Percentiles rank a stretch among this genome's conserved stretches.
These are phyloP conservation scores for Drosophila mulleri DNA, from an alignment of 2,888 invertebrate species.

Conservation along the genomic window DNA sequence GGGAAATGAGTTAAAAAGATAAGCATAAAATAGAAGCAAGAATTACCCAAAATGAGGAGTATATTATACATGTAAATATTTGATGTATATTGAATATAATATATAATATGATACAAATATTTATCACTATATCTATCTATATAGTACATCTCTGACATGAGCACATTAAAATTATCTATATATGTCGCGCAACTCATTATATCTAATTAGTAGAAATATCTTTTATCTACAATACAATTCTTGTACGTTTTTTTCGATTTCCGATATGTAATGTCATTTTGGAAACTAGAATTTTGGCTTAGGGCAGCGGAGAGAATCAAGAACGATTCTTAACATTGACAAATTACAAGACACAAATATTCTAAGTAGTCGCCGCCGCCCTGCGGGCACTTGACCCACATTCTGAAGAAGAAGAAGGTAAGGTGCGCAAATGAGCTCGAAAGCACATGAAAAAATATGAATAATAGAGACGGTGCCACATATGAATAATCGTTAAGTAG, in stretches of 20 bases:
- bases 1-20: neutral
- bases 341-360: slow-evolving; percentile 17
- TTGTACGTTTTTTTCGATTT: neutral
- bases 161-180: neutral
- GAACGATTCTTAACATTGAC: slow-evolving; percentile 9
- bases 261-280: neutral
- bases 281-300: neutral
- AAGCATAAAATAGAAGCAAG: neutral
- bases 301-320: neutral
- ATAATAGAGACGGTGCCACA: slow-evolving; percentile 1
- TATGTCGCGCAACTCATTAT: neutral
- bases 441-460: slow-evolving; percentile 9
- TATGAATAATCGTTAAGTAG: slow-evolving; percentile 5
- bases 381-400: slow-evolving; percentile 37
- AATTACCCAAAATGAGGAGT: neutral
- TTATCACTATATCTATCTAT: neutral
- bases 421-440: slow-evolving; percentile 12
- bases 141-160: neutral
- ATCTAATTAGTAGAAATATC: neutral
- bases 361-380: slow-evolving; percentile 7
- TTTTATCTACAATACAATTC: neutral
- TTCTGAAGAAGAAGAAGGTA: neutral
- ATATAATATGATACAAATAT: neutral
- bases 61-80: neutral
- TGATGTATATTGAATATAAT: too few species aligned